Evolutionary conservation across 2,797 vertebrate genomes (phyloP).

Genomic region (Garrulus glandarius): DNA sequence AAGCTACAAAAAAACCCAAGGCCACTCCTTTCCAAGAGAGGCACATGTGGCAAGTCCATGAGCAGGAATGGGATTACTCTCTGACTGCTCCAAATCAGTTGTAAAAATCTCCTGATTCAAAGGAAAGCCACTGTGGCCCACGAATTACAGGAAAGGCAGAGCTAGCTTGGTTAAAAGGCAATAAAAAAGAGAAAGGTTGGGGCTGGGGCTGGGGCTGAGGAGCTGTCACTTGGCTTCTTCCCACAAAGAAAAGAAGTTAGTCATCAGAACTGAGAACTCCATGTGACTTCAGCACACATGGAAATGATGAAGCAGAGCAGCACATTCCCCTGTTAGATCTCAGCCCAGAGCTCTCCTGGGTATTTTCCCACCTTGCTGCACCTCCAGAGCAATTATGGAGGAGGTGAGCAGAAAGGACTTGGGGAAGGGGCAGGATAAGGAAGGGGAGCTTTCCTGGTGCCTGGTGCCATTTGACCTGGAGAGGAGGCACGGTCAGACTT

Average conservation of each 20-base stretch:
- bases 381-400: neutral
- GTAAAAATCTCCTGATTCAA: constrained; percentile 49
- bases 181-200: constrained; percentile 33
- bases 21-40: neutral
- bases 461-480: neutral
- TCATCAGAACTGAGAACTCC: constrained; percentile 15
- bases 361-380: neutral
- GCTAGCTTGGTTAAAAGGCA: neutral
- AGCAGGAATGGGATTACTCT: neutral
- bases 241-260: constrained; percentile 43
- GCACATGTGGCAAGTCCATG: neutral
- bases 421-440: neutral
- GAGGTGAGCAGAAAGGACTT: fast-evolving
- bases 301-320: constrained; percentile 29
- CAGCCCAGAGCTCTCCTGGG: neutral
- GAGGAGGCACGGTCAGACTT: neutral
- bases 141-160: constrained; percentile 58
- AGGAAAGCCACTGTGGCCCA: constrained; percentile 34
- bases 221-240: constrained; percentile 40
- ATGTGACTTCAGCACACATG: neutral
- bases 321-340: neutral
- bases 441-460: neutral
- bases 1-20: neutral
- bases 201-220: constrained; percentile 6
- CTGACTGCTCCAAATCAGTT: neutral